A percentile compares a stretch with the other conserved stretches of the same genome.
Evolutionary conservation across 2,113 vertebrate species (phyloP).

Genomic region (Catharus fuscescens): DNA sequence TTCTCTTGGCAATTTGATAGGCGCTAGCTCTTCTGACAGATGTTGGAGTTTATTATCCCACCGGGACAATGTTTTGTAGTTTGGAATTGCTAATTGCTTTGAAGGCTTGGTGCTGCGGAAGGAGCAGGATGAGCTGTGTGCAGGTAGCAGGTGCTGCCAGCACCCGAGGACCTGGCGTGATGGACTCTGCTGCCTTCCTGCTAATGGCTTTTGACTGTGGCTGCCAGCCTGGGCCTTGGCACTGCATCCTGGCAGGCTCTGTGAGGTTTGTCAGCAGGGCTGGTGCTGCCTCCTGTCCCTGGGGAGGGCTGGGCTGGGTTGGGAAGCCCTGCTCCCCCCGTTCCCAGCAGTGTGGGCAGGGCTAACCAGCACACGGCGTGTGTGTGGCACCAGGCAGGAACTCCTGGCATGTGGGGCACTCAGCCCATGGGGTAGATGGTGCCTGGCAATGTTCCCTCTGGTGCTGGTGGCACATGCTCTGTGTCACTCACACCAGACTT

Average conservation of each 20-base stretch:
- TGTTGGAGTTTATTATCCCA: constrained; percentile 81
- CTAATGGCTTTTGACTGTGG: not conserved
- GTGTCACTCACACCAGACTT: not conserved
- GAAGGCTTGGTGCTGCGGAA: constrained; percentile 25
- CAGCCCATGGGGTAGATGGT: not conserved
- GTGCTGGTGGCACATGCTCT: not conserved
- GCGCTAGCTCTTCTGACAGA: constrained; percentile 78
- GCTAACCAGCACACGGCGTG: fast-evolving
- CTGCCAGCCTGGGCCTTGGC: not conserved
- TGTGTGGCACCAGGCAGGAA: fast-evolving
- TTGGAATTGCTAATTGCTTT: constrained; percentile 78
- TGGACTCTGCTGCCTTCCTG: not conserved
- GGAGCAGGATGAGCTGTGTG: constrained; percentile 26
- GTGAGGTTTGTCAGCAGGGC: not conserved
- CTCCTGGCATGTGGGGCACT: fast-evolving
- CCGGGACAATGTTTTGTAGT: constrained; percentile 71
- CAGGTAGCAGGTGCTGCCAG: not conserved
- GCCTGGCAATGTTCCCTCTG: not conserved
- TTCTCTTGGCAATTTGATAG: constrained; percentile 81
- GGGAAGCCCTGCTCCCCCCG: fast-evolving
- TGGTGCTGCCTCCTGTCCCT: not conserved
- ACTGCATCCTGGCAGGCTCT: not conserved
- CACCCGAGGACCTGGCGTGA: not conserved
- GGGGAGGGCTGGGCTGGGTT: not conserved
- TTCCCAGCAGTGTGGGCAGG: not conserved